Evolutionary conservation across 2,113 vertebrate species (phyloP), one percentile per base, ranked within the genome.

Genomic region (Boleophthalmus pectinirostris): DNA sequence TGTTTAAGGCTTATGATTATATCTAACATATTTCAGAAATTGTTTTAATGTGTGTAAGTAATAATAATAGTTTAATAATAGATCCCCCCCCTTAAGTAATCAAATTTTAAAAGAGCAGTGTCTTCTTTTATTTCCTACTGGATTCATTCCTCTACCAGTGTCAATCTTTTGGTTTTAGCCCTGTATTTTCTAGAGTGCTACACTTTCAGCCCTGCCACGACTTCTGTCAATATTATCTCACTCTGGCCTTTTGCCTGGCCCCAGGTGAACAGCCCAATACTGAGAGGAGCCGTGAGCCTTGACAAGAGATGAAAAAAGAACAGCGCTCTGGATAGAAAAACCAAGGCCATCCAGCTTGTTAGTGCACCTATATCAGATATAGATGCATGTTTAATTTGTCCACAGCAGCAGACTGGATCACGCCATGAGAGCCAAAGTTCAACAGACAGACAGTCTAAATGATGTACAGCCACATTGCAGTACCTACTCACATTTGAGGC

Each of bases 221-320:
- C 85, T 70, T 81, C 80, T 88, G 88, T 86, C 91, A 86, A 85
- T 90, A 90, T 91, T 89, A 85, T 90, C 89, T 84, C 74, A 53
- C 71, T 79, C 82, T 86, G 77, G 77, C 83, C 81, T 80, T 82
- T 72, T 75, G 75, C 80, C 56, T 46, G 46, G 79, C 83, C 88
- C 73, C 81, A 72, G 85, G 87, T 89, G 87, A 86, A 85, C 84
- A 79, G 77, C 81, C 70, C 72, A 77, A 86, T 83, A 82, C 83
- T 74, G 76, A 73, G 80, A 16, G 79, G 77, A 85, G 77, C 77
- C 82, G 79, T 88, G 87, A 86, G 83, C 85, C 84, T 90, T 90
- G 88, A 90, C 81, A 82, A 77, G 56, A 83, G 68, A 74, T 61
- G 45, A 77, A 81, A 72, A 85, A 78, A 73, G 56, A 69, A 58